Evolutionary conservation across 2,888 invertebrate species (phyloP), one percentile per base, ranked within the genome.

Genomic region (Philonicus albiceps): DNA sequence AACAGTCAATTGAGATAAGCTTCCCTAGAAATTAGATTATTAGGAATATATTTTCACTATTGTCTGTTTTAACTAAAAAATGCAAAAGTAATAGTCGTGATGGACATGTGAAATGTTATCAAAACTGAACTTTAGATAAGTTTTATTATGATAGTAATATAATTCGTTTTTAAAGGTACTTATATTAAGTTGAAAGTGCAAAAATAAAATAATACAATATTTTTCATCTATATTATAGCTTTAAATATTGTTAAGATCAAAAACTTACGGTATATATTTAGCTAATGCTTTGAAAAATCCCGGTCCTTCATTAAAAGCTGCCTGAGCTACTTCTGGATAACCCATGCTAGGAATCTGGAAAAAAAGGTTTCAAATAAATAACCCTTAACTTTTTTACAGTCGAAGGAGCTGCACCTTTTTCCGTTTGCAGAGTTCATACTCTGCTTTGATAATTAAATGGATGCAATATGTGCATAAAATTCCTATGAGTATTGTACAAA

Each of bases 381-480:
- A 37, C 7, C 2, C 3, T 13, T 16, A 43, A 43, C 13, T 11
- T 43, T 43, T 19, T 37, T 76, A 11, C n/a, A 6, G 22, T 76
- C 5, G 13, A 34, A 27, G 8, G 7, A 74, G n/a, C 30, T 86
- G 84, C 74, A 91, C 91, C 93, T 92, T 90, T 92, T 91, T 93
- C 31, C 94, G 91, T 88, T 93, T 93, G 90, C 95, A 95, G 3
- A 95, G 91, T 86, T 93, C 94, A 90, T 93, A 94, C 90, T 94
- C 94, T 11, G 94, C 93, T 72, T 92, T 92, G 6, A 94, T 95
- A 88, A 99, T 93, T 88, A 98, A 93, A 91, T 98, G 97, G 92
- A 99, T 98, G 91, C 98, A 98, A 92, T 98, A 98, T 3, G 98
- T 96, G 92, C 98, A 98, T 49, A 99, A 94, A 31, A 96, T 91